Conservation (phyloP, 1,140 invertebrate genomes). For the Nasonia longicornis region DNA sequence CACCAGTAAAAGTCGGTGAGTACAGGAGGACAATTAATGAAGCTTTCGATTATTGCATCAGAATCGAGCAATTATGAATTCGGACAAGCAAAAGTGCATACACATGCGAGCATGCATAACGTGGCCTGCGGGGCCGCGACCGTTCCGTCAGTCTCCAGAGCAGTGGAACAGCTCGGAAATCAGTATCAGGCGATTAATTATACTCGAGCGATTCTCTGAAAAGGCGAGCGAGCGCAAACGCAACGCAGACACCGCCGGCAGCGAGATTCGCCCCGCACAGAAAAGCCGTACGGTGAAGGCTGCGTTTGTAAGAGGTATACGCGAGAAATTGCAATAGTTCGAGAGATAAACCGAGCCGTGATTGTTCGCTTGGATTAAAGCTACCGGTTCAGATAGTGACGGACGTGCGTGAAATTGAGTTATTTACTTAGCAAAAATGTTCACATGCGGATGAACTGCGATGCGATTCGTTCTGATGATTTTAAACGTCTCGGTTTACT, state of each 20-base stretch:
- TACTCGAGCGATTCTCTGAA: constrained; percentile 59
- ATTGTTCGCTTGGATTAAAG: constrained; percentile 1
- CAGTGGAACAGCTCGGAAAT: constrained; percentile 60
- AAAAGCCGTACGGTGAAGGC: not conserved
- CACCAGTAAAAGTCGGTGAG: too few relatives aligned
- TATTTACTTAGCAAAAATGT: constrained; percentile 27
- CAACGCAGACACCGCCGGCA: constrained; percentile 15
- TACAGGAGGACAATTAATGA: too few relatives aligned
- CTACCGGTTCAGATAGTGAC: constrained; percentile 28
- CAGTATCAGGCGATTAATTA: constrained; percentile 65
- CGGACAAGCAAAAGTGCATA: constrained; percentile 18
- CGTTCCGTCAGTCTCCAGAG: constrained; percentile 56
- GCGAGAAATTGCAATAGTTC: not conserved
- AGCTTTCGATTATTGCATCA: too few relatives aligned
- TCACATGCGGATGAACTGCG: too few relatives aligned
- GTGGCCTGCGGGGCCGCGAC: constrained; percentile 49
- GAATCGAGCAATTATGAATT: too few relatives aligned
- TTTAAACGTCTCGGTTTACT: too few relatives aligned
- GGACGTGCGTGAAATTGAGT: constrained; percentile 28
- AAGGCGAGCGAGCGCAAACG: constrained; percentile 50
- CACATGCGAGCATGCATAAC: constrained; percentile 34
- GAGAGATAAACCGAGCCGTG: not conserved
- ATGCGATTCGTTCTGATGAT: too few relatives aligned
- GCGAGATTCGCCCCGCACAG: not conserved
- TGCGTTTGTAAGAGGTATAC: not conserved